phyloP scores from a whole-genome alignment of 2,797 vertebrate species.

The Peromyscus attwateri region DNA sequence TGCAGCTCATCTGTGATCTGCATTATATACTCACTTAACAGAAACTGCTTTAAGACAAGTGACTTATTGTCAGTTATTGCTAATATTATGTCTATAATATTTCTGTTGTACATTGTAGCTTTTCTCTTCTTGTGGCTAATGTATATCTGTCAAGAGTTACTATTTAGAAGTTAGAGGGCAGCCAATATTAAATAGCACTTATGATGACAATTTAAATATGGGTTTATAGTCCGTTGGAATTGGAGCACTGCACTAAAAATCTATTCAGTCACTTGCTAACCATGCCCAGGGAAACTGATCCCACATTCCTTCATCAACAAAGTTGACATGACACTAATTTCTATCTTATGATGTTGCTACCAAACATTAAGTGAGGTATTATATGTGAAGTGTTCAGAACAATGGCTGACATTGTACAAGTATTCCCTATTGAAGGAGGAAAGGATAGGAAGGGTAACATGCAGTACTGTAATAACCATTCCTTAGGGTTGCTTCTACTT shows the following conservation, averaged over 20 bases:
- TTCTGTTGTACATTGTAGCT: conserved; percentile 54
- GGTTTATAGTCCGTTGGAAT: background rate
- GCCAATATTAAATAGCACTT: background rate
- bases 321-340: background rate
- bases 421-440: background rate
- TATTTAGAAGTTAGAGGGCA: conserved; percentile 32
- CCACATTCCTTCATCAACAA: background rate
- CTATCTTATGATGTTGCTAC: background rate
- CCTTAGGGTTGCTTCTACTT: background rate
- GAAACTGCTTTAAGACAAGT: conserved; percentile 47
- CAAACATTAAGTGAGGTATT: background rate
- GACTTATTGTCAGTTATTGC: conserved; percentile 44
- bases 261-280: background rate
- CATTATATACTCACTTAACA: conserved; percentile 56
- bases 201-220: background rate
- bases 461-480: background rate
- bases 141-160: background rate
- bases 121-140: conserved; percentile 46
- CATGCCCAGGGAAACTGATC: background rate
- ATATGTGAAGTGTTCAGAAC: background rate
- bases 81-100: conserved; percentile 19
- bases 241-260: background rate
- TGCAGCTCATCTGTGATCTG: background rate
- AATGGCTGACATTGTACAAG: background rate
- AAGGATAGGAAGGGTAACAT: background rate